phyloP scores from a whole-genome alignment of 2,888 invertebrate genomes.

The Coleophora deauratella region DNA sequence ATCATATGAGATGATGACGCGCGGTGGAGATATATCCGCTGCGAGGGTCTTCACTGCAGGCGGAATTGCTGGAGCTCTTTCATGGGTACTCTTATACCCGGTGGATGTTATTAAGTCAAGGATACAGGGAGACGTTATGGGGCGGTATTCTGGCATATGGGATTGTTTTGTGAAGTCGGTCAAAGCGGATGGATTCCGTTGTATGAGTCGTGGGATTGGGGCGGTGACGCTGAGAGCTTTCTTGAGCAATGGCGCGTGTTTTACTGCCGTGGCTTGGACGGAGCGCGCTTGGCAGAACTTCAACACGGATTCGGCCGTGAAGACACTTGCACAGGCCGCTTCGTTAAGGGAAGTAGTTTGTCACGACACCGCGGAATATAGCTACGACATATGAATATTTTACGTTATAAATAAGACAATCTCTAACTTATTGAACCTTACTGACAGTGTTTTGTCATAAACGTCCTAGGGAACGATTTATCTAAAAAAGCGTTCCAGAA shows the following conservation, averaged over 20 bases:
- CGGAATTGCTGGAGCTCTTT: constrained; percentile 87
- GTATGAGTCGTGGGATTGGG: constrained; percentile 83
- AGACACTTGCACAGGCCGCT: constrained; percentile 33
- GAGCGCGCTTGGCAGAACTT: constrained; percentile 71
- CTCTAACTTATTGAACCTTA: not conserved
- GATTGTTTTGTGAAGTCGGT: constrained; percentile 85
- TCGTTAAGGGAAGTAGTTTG: constrained; percentile 42
- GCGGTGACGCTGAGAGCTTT: constrained; percentile 91
- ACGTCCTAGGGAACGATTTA: too few species aligned
- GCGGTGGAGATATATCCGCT: constrained; percentile 74
- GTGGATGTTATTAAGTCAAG: constrained; percentile 93
- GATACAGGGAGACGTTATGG: constrained; percentile 81
- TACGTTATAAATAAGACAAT: not conserved
- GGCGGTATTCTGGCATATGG: constrained; percentile 77
- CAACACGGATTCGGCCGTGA: constrained; percentile 31
- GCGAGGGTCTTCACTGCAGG: constrained; percentile 84
- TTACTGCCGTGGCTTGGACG: constrained; percentile 88
- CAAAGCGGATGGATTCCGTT: constrained; percentile 78
- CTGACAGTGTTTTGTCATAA: too few species aligned
- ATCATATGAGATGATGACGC: constrained; percentile 85
- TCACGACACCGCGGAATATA: constrained; percentile 44
- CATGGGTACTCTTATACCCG: constrained; percentile 92
- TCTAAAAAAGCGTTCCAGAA: too few species aligned
- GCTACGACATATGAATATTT: not conserved
- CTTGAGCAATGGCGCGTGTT: constrained; percentile 94